phyloP scores from a whole-genome alignment of 2,888 invertebrate species.

The Brassicogethes aeneus region DNA sequence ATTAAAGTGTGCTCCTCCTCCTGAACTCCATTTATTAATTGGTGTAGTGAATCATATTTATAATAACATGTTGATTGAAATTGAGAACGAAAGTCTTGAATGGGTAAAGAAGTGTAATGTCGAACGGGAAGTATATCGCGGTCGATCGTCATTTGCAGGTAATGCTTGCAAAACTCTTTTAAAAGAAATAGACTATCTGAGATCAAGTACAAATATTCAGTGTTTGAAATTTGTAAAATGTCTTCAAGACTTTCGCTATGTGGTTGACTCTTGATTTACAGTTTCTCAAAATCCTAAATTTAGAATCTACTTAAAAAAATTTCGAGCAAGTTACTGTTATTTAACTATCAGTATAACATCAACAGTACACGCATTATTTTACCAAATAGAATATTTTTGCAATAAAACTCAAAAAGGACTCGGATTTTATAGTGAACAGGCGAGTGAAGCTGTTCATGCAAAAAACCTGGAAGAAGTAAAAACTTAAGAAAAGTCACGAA shows the following conservation, averaged over 20 bases:
- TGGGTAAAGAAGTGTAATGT: too few relatives aligned
- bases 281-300: background rate
- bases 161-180: conserved; percentile 4
- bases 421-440: too few relatives aligned
- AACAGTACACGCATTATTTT: conserved; percentile 5
- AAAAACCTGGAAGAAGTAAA: conserved; percentile 2
- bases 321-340: background rate
- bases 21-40: conserved; percentile 5
- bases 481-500: background rate
- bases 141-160: conserved; percentile 1
- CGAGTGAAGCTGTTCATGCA: too few relatives aligned
- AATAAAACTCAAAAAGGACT: background rate
- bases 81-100: too few relatives aligned
- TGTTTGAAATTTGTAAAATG: too few relatives aligned
- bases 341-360: conserved; percentile 2
- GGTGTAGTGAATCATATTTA: conserved; percentile 4
- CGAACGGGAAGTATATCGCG: conserved; percentile 1
- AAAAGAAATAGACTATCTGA: background rate
- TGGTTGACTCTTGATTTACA: conserved; percentile 5
- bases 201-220: background rate
- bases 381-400: conserved; percentile 4
- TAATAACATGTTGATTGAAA: background rate
- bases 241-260: background rate
- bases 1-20: conserved; percentile 5
- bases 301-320: background rate